A percentile compares a stretch with the other conserved stretches of the same genome.
These are phyloP conservation scores for Lutjanus campechanus DNA, from an alignment of 2,797 vertebrate genomes.

Conservation along the genomic window DNA sequence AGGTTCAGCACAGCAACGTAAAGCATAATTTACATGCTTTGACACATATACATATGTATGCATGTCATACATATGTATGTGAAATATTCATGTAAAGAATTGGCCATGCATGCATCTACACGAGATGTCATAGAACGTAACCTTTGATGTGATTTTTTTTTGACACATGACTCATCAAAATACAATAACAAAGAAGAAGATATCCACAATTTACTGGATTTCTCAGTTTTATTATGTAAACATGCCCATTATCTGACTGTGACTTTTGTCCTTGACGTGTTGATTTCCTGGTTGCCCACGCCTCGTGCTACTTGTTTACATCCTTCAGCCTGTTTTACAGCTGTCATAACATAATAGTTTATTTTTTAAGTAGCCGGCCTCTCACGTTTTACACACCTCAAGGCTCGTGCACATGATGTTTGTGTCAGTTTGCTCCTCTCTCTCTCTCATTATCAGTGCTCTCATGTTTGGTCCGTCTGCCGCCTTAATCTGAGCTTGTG, in stretches of 20 bases:
- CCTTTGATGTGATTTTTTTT: neutral
- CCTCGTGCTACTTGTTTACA: conserved; percentile 9
- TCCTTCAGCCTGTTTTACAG: conserved; percentile 3
- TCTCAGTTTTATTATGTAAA: neutral
- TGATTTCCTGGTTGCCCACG: neutral
- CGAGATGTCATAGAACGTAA: neutral
- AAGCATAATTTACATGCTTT: neutral
- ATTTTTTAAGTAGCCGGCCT: neutral
- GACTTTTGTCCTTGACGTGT: neutral
- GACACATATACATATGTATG: neutral
- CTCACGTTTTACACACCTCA: neutral
- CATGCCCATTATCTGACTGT: neutral
- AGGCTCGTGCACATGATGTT: neutral
- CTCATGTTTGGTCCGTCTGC: conserved; percentile 25
- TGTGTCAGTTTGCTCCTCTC: neutral
- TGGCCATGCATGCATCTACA: neutral
- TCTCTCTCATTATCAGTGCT: conserved; percentile 1
- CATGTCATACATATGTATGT: neutral
- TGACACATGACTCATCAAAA: neutral
- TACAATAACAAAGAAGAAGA: neutral
- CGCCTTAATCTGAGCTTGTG: conserved; percentile 21
- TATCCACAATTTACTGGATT: neutral
- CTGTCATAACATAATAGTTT: neutral
- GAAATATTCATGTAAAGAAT: neutral
- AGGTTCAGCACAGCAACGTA: neutral